A percentile compares a stretch with the other conserved stretches of the same genome.
Evolutionary conservation across 2,113 vertebrate genomes (phyloP).

Genomic region (Elephantulus edwardii): DNA sequence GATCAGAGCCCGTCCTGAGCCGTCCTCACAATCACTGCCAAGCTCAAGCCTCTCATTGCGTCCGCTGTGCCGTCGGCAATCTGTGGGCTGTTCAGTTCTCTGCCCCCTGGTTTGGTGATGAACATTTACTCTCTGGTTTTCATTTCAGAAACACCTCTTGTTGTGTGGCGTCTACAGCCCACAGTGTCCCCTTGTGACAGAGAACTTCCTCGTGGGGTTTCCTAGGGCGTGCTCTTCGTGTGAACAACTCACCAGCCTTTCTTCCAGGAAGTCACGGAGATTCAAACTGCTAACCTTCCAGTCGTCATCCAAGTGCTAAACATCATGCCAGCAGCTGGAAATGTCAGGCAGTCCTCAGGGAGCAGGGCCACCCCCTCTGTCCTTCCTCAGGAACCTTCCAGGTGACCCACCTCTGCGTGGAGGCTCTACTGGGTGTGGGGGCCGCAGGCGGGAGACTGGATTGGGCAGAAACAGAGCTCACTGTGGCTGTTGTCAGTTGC

Average conservation of each 20-base stretch:
- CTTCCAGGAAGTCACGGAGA: not conserved
- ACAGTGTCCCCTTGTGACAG: not conserved
- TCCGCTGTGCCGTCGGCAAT: too few relatives aligned
- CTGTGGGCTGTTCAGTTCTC: too few relatives aligned
- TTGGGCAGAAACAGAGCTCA: not conserved
- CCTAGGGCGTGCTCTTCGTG: not conserved
- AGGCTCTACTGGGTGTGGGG: not conserved
- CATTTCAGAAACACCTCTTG: not conserved
- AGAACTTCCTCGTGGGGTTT: not conserved
- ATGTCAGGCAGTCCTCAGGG: too few relatives aligned
- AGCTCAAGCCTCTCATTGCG: too few relatives aligned
- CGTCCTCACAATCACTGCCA: too few relatives aligned
- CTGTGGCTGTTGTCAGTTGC: not conserved
- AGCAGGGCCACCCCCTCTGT: not conserved
- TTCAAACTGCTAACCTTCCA: not conserved
- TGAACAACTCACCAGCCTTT: not conserved
- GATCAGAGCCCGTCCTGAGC: too few relatives aligned
- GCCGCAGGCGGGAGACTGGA: too few relatives aligned
- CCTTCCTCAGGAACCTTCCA: fast-evolving
- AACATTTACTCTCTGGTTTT: not conserved
- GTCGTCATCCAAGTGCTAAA: not conserved
- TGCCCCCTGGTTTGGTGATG: too few relatives aligned
- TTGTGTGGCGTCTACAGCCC: too few relatives aligned
- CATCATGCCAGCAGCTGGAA: not conserved
- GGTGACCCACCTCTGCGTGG: fast-evolving